Evolutionary conservation across 2,888 invertebrate species (phyloP), one percentile per base, ranked within the genome.

Genomic region (Agrochola circellaris): DNA sequence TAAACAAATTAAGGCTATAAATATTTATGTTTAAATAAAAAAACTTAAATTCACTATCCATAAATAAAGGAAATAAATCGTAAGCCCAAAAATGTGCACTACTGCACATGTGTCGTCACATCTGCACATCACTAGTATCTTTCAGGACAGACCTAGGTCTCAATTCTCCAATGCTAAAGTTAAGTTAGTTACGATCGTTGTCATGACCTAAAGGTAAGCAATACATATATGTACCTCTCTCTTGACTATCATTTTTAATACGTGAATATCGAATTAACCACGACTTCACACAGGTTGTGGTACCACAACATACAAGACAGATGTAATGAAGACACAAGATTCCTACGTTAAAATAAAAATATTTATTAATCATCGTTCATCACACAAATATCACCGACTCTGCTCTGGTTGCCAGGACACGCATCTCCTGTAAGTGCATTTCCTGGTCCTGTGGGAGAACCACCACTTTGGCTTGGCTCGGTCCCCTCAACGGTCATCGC

Each of bases 341-440:
- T 71, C 67, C 30, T 56, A 62, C n/a, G 58, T 30, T n/a, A 38
- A 30, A 56, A 30, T n/a, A 45, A 34, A 34, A 48, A 26, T 17
- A 62, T 83, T 82, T 79, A 75, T 83, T 79, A 6, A 34, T 75
- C 51, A 70, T 79, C 79, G 38, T n/a, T 20, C 61, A 20, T 62
- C 15, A 60, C 62, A 79, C 83, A 83, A 20, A 2, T 34, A 20
- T 6, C 4, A 6, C 69, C 66, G 7, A 83, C 0, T 73, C 67
- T 70, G 1, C 9, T 13, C 17, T 54, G 15, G 45, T 64, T 58
- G 4, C 8, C 45, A 9, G 48, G 60, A 38, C 84, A 83, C 1
- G 0, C 13, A 26, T 17, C 17, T n/a, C 13, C 83, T 0, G 0
- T 5, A 3, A 83, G 1, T 1, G 0, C 64, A 15, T 17, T 15